A percentile compares a stretch with the other conserved stretches of the same genome.
phyloP scores from a whole-genome alignment of 2,888 invertebrate genomes.

The Tryphoninae sp. region DNA sequence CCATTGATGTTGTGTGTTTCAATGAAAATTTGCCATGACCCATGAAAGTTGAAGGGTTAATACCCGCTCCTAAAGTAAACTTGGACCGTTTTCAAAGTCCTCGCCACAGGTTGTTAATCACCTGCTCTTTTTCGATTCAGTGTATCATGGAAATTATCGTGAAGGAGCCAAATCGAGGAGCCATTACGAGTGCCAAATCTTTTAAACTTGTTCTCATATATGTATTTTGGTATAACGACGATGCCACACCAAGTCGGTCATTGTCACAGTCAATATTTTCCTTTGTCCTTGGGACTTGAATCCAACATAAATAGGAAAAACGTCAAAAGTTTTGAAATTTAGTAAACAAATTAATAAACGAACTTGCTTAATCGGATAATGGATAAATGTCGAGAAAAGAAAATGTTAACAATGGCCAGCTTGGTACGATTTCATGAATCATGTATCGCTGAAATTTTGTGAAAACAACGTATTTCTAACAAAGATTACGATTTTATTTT shows the following conservation, averaged over 20 bases:
- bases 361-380: too few relatives aligned
- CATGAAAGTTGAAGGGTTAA: conserved; percentile 35
- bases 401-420: too few relatives aligned
- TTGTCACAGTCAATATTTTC: conserved; percentile 16
- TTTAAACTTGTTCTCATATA: conserved; percentile 21
- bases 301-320: too few relatives aligned
- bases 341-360: too few relatives aligned
- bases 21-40: neutral
- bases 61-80: conserved; percentile 9
- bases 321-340: too few relatives aligned
- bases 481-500: conserved; percentile 61
- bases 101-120: conserved; percentile 36
- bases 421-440: neutral
- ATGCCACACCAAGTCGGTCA: neutral
- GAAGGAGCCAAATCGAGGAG: conserved; percentile 40
- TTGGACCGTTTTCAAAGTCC: conserved; percentile 44
- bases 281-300: neutral
- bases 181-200: conserved; percentile 38
- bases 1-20: conserved; percentile 12
- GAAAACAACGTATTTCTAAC: neutral
- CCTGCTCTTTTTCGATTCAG: conserved; percentile 11
- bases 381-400: too few relatives aligned
- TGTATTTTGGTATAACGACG: neutral
- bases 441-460: conserved; percentile 9
- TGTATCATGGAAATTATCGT: conserved; percentile 26